Evolutionary conservation across 2,797 vertebrate genomes (phyloP).

Genomic region (Hydrophis major): DNA sequence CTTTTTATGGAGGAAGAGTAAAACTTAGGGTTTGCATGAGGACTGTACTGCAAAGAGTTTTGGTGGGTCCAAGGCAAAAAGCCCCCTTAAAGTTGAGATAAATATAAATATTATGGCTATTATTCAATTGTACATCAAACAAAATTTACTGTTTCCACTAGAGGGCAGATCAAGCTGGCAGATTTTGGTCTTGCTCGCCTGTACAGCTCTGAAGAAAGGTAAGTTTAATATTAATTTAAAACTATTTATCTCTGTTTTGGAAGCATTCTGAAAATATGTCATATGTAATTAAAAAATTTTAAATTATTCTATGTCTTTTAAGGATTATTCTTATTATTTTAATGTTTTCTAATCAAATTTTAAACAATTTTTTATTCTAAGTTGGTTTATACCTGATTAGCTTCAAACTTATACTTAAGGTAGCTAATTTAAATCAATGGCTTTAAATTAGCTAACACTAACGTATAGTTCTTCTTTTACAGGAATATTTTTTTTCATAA

Average conservation of each 20-base stretch:
- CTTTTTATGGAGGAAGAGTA: not conserved
- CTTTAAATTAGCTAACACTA: not conserved
- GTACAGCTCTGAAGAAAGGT: constrained; percentile 84
- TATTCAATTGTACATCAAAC: not conserved
- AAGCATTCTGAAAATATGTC: not conserved
- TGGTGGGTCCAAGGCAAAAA: not conserved
- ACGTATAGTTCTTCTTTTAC: not conserved
- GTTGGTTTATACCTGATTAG: not conserved
- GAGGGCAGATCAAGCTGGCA: constrained; percentile 84
- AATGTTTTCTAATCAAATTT: not conserved
- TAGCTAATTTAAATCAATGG: not conserved
- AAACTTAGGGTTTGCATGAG: not conserved
- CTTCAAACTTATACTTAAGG: not conserved
- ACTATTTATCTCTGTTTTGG: constrained; percentile 11
- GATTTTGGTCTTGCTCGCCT: constrained; percentile 82
- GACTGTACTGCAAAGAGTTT: not conserved
- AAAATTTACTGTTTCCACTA: constrained; percentile 68
- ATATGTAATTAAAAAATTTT: not conserved
- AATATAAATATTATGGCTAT: not conserved
- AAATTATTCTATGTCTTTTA: not conserved
- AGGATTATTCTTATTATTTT: not conserved
- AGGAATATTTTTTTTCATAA: not conserved
- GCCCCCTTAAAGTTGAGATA: not conserved
- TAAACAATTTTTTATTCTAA: not conserved
- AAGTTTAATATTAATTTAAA: constrained; percentile 49